phyloP scores from a whole-genome alignment of 2,113 vertebrate species.

The Gasterosteus aculeatus region DNA sequence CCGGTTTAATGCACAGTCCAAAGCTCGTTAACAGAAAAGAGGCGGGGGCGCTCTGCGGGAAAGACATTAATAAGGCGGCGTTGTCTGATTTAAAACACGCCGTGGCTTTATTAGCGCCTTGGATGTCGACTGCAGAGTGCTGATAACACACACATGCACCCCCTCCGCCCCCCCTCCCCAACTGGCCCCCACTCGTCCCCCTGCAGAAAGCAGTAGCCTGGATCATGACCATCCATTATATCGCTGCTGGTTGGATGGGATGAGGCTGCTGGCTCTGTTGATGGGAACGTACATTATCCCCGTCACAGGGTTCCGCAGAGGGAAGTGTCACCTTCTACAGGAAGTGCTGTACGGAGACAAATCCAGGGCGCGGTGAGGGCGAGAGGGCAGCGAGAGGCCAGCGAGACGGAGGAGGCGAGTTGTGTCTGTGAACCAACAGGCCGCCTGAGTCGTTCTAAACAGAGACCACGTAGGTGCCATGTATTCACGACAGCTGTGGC shows the following conservation, averaged over 20 bases:
- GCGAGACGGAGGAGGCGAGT: conserved; percentile 21
- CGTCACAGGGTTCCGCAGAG: conserved; percentile 49
- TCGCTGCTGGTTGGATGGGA: conserved; percentile 58
- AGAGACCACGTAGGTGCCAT: conserved; percentile 48
- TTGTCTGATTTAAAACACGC: conserved; percentile 78
- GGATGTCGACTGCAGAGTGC: conserved; percentile 76
- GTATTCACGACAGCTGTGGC: conserved; percentile 20
- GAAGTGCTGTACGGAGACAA: conserved; percentile 21
- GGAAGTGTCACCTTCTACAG: conserved; percentile 41
- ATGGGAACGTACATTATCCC: conserved; percentile 66
- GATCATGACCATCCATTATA: conserved; percentile 81
- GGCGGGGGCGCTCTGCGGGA: conserved; percentile 22
- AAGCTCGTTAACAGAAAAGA: neutral
- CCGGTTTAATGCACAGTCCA: conserved; percentile 9
- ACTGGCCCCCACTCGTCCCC: conserved; percentile 6
- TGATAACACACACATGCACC: conserved; percentile 83
- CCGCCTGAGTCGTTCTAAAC: conserved; percentile 42
- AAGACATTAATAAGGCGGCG: conserved; percentile 45
- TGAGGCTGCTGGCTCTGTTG: conserved; percentile 49
- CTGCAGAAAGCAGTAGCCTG: conserved; percentile 54
- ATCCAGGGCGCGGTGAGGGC: neutral
- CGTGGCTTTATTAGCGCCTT: conserved; percentile 77
- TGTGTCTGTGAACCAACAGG: conserved; percentile 44
- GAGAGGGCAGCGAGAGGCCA: conserved; percentile 11
- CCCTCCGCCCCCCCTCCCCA: conserved; percentile 11